Percentiles rank a stretch among this genome's conserved stretches.
phyloP scores from a whole-genome alignment of 2,113 vertebrate species.

The Pluvialis apricaria region DNA sequence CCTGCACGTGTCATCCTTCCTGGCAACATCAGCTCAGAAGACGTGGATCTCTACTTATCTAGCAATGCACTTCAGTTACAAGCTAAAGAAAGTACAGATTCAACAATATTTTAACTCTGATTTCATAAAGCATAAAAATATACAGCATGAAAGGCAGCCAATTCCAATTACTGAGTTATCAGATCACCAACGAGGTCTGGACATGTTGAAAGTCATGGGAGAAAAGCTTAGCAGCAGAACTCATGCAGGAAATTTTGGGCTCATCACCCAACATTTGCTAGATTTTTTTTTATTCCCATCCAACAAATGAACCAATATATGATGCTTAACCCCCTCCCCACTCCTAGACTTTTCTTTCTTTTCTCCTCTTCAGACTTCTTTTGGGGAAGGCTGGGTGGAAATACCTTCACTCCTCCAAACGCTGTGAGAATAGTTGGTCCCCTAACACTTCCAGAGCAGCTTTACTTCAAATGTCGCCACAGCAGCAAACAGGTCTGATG shows the following conservation, averaged over 20 bases:
- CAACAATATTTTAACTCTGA: background rate
- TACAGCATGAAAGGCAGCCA: background rate
- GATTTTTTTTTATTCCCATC: background rate
- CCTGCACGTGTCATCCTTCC: background rate
- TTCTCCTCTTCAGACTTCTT: background rate
- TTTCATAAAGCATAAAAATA: background rate
- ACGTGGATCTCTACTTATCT: background rate
- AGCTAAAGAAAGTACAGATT: background rate
- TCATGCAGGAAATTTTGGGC: background rate
- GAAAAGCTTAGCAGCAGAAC: background rate
- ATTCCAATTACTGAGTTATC: background rate
- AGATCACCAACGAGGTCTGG: background rate
- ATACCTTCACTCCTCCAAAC: background rate
- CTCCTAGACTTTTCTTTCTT: background rate
- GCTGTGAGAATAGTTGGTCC: background rate
- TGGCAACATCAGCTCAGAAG: background rate
- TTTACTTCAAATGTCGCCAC: conserved; percentile 47
- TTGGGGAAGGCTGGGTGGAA: background rate
- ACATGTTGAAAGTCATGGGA: background rate
- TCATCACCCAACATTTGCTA: background rate
- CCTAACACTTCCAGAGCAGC: conserved; percentile 12
- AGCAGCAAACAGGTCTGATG: conserved; percentile 43
- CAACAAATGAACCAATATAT: background rate
- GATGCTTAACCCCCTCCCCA: background rate
- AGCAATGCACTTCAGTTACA: background rate